phyloP scores from a whole-genome alignment of 2,797 vertebrate species.

The Aplochiton taeniatus region DNA sequence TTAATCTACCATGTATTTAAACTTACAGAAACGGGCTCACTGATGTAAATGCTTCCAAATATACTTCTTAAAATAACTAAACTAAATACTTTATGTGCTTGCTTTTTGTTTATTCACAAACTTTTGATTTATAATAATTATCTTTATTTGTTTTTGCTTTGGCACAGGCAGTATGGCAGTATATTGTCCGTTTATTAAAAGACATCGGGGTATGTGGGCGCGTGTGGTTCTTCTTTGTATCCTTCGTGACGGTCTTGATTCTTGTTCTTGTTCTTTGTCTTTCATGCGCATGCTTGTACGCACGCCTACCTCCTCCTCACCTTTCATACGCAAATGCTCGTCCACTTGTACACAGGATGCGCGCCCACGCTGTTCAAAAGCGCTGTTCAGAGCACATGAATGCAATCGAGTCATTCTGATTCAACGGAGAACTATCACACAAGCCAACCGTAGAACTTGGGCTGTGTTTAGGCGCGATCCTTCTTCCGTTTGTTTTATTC shows the following conservation, averaged over 20 bases:
- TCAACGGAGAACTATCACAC: neutral
- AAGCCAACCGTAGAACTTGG: neutral
- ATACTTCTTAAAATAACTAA: too few species aligned
- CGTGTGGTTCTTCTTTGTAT: too few species aligned
- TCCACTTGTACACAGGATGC: conserved; percentile 38
- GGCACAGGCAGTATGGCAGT: too few species aligned
- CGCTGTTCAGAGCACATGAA: neutral
- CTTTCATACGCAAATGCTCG: conserved; percentile 38
- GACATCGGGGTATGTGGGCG: too few species aligned
- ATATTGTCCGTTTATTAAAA: too few species aligned
- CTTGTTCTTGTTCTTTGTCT: neutral
- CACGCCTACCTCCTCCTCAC: neutral
- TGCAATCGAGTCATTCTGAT: conserved; percentile 20
- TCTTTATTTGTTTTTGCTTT: too few species aligned
- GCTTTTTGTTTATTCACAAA: too few species aligned
- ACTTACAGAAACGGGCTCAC: too few species aligned
- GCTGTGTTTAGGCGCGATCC: neutral
- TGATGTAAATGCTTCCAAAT: too few species aligned
- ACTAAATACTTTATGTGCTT: too few species aligned
- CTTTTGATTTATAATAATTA: too few species aligned
- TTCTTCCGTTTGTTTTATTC: neutral
- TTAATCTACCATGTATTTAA: too few species aligned
- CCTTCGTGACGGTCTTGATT: neutral
- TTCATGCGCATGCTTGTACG: neutral
- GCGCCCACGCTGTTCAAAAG: conserved; percentile 62